Evolutionary conservation across 2,888 invertebrate species (phyloP).

Genomic region (Abrostola triplasia): DNA sequence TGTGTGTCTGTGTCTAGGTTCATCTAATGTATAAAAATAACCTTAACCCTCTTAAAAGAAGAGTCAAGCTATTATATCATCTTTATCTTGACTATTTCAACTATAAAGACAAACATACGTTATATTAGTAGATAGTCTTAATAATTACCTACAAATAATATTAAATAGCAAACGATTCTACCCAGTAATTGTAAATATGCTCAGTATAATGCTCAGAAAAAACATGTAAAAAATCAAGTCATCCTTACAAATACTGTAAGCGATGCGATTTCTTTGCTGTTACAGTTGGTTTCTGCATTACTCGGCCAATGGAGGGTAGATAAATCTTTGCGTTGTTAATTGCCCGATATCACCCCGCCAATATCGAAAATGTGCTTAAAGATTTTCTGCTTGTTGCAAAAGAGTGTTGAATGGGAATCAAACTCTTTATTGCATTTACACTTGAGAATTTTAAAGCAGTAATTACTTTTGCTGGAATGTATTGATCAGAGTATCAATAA

Average conservation of each 20-base stretch:
- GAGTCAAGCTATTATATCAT: no score
- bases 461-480: no score
- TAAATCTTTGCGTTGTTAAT: constrained; percentile 20
- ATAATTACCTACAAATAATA: background rate
- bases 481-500: no score
- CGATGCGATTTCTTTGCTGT: background rate
- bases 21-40: no score
- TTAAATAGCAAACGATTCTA: background rate
- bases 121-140: background rate
- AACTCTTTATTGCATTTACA: no score
- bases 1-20: no score
- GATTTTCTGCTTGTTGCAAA: background rate
- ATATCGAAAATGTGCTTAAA: background rate
- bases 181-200: constrained; percentile 4
- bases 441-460: no score
- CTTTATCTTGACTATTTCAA: no score
- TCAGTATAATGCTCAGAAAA: background rate
- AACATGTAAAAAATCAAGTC: background rate
- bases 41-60: no score
- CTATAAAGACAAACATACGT: no score
- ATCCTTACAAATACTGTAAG: background rate
- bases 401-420: background rate
- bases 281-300: background rate
- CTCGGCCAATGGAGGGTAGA: constrained; percentile 4
- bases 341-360: constrained; percentile 2